Base-by-base conservation (phyloP, 2,113 vertebrate species). In the Epinephelus moara region DNA sequence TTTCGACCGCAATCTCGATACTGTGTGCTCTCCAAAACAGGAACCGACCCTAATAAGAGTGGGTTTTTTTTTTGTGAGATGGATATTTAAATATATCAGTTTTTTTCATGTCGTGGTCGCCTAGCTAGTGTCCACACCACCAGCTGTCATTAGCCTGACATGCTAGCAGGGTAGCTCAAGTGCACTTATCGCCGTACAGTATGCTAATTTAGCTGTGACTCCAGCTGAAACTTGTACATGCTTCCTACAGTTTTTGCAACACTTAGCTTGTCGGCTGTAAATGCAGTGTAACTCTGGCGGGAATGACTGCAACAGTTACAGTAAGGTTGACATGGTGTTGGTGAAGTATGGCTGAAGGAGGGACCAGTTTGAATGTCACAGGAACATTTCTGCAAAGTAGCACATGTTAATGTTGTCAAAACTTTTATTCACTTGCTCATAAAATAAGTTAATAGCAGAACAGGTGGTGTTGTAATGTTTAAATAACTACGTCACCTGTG, bases 131-230 rank as follows among this genome's bases (percentile, higher is more conserved):
- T 84, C 70, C 73, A 61, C 72, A 63, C 45, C 53, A 23, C 61
- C 81, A 87, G 81, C 84, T 92, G 89, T 84, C 88, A 84, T 77
- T 93, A 89, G 87, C 87, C 67, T 13, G 33, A 50, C 61, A 55
- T 88, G 90, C 85, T 91, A 92, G 75, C 84, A 62, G 47, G 66
- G 74, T 78, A 88, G 85, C 87, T 30, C 13, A 23, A 42, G 23
- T 70, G 56, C 76, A 25, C 21, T 70, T 49, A 56, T 67, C 62
- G 27, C 18, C 13, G 10, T 47, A 23, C 33, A 37, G 33, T 6
- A 10, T 27, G 49, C 40, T 45, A 5, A 33, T 75, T 66, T 45
- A 57, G 30, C 61, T 53, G 17, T 13, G 40, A 59, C 23, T 37
- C 2, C 45, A 50, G 45, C 57, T 70, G 2, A 33, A 86, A 70